Evolutionary conservation across 2,797 vertebrate genomes (phyloP), one percentile per base, ranked within the genome.

Genomic region (Clarias fuscus): DNA sequence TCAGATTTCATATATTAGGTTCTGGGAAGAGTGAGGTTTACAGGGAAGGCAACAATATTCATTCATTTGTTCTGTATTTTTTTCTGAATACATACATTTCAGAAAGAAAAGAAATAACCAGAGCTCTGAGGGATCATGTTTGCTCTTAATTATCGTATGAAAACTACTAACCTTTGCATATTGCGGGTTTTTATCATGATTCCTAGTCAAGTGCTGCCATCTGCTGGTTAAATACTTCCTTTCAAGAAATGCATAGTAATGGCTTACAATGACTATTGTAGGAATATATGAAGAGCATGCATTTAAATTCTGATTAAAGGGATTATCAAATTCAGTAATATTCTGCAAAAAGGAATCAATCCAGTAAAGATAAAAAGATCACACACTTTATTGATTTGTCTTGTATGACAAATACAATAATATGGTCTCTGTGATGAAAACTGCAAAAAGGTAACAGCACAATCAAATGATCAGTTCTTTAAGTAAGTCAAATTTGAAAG

Each of bases 301-400:
- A 18, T n/a, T 43, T 18, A 65, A 40, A 10, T 20, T 48, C 8
- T 20, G 24, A 70, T 79, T 7, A 79, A 67, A 24, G 0, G 24
- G 30, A 67, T 56, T 27, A 72, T 72, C 17, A 64, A 75, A 58
- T 5, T 30, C 7, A 30, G 7, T 18, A n/a, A 58, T 17, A 71
- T 24, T 61, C 15, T 11, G 48, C 5, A 40, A 68, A 61, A 78
- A 62, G 2, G 73, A 77, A 77, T 77, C 14, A 83, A 58, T 76
- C 30, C 30, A 68, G 33, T 59, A 61, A 70, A 62, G 68, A 33
- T 65, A 73, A n/a, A 4, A 24, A 67, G n/a, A 43, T 67, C 14
- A 75, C 81, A 81, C 30, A 18, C 72, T 89, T 88, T 88, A 90
- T 73, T 86, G 56, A 86, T 64, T 75, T 58, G 77, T 58, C 27